Base-by-base conservation (phyloP, 2,113 vertebrate genomes). In the Crypturellus undulatus region DNA sequence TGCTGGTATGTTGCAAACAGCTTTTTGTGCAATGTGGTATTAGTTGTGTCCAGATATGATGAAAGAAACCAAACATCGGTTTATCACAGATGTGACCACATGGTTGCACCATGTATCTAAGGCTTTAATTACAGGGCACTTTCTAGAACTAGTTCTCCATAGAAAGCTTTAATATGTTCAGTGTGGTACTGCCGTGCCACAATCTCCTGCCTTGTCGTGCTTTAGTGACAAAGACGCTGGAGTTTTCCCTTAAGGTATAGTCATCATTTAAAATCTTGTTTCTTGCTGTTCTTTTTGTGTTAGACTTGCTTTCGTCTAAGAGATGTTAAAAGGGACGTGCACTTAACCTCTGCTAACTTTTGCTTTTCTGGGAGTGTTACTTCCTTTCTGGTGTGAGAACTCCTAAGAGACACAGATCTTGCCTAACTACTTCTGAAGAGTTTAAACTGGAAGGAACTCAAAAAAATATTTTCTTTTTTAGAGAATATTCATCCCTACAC, bases 341-440 rank as follows among this genome's bases (percentile, higher is more conserved):
- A 73, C 60, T 79, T 87, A 79, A 92, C 68, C 49, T 84, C 60
- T 43, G 38, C 16, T 65, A 68, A 36, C 51, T 68, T 93, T 89
- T 90, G 56, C 49, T 79, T 93, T 76, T 88, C 47, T 89, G 79
- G 52, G 80, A 38, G 54, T 84, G 86, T 93, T 94, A 81, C 1
- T 94, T 96, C 84, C 87, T 93, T 92, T 93, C 79, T 77, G 30
- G 19, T 77, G 26, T 79, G 54, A 84, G 32, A 92, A 82, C n/a
- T 84, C 92, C 91, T 65, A 10, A 73, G 93, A 45, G 87, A 89
- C 43, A 36, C 30, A 76, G 59, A 67, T 95, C 71, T 81, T 96
- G 80, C 89, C 70, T 63, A 56, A 65, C 43, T 78, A 16, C 21
- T 96, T 93, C 59, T 76, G 67, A 93, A 49, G 64, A 93, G 30